These are phyloP conservation scores for Chaetodon trifasciatus DNA, from an alignment of 2,797 vertebrate genomes.

Conservation along the genomic window DNA sequence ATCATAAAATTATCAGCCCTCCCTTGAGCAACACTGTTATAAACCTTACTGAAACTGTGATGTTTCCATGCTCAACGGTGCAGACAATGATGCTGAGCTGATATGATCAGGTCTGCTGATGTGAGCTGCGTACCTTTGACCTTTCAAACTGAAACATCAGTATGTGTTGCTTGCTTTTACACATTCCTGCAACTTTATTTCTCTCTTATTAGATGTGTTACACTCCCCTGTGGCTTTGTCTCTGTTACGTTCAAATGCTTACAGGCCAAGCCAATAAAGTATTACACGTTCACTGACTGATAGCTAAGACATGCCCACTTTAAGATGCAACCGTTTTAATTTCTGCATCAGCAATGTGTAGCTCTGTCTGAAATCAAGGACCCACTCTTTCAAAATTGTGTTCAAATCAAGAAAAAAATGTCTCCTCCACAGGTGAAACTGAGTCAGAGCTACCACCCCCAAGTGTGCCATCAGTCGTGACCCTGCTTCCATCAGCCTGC, in stretches of 20 bases:
- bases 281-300: neutral
- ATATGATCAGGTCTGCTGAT: neutral
- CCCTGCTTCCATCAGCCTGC: no score
- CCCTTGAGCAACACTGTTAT: conserved; percentile 24
- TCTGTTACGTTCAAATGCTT: neutral
- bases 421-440: no score
- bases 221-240: neutral
- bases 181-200: neutral
- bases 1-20: conserved; percentile 34
- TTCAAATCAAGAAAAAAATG: no score
- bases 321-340: neutral
- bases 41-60: conserved; percentile 15
- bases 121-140: conserved; percentile 21
- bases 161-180: neutral
- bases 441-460: no score
- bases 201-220: neutral
- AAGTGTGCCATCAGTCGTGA: no score
- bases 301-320: neutral
- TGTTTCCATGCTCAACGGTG: neutral
- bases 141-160: conserved; percentile 9
- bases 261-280: neutral
- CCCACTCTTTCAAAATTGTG: neutral
- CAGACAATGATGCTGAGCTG: neutral
- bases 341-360: no score
- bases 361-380: neutral